Conservation (phyloP, 2,797 vertebrate species). For the Enteromius thamalakanensis region DNA sequence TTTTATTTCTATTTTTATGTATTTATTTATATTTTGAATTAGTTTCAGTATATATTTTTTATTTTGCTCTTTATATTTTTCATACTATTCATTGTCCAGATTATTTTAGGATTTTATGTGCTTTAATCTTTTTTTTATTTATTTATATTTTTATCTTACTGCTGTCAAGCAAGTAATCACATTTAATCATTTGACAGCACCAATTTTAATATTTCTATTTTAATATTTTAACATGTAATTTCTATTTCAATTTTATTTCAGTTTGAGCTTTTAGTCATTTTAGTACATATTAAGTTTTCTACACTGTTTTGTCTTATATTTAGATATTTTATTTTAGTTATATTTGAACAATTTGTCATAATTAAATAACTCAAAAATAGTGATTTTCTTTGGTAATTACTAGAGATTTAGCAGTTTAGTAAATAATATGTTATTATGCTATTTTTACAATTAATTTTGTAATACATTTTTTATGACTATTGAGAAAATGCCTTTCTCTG, state of each 20-base stretch:
- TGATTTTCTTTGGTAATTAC: background rate
- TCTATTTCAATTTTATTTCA: background rate
- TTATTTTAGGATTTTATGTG: background rate
- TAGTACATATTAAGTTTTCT: background rate
- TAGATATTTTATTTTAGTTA: background rate
- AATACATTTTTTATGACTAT: background rate
- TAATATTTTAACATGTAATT: background rate
- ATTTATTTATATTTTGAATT: background rate
- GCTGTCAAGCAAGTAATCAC: background rate
- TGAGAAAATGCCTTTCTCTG: background rate
- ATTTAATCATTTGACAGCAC: too few relatives aligned
- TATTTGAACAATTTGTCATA: background rate
- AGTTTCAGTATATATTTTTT: background rate
- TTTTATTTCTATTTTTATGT: background rate
- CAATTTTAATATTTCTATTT: background rate
- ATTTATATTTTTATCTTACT: background rate
- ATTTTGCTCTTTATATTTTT: background rate
- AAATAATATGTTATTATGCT: too few relatives aligned
- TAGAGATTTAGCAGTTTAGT: background rate
- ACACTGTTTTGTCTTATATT: background rate
- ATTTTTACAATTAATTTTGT: background rate
- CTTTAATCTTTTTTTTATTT: background rate
- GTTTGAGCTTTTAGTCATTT: background rate
- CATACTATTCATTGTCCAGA: background rate
- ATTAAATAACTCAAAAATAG: background rate